Conservation (phyloP, 2,888 invertebrate species). For the Machimus atricapillus region DNA sequence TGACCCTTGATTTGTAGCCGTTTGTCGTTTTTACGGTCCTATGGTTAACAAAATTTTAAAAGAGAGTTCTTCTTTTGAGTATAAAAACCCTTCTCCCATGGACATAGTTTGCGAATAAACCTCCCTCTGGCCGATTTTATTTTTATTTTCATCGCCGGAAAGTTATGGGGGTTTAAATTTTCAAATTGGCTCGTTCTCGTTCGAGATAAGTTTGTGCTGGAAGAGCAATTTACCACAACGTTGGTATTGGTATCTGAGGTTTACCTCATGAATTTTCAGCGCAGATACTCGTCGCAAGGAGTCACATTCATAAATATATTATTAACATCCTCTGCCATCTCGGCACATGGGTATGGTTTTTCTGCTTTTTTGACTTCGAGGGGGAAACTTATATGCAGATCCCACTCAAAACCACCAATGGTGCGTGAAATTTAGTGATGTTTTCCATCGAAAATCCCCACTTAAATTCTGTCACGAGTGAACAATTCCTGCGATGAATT, state of each 20-base stretch:
- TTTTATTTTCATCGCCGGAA: neutral
- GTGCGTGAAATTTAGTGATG: neutral
- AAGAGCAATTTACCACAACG: neutral
- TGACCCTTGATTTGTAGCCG: neutral
- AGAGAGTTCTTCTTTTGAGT: neutral
- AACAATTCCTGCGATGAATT: neutral
- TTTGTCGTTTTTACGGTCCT: neutral
- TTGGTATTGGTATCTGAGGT: neutral
- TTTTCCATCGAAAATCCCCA: neutral
- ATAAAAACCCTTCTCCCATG: neutral
- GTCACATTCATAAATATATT: neutral
- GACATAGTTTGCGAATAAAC: neutral
- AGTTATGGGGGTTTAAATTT: neutral
- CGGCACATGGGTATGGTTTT: neutral
- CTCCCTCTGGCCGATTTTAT: neutral
- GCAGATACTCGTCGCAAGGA: neutral
- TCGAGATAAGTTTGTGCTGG: neutral
- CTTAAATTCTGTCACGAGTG: neutral
- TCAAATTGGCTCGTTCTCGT: neutral
- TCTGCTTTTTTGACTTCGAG: neutral
- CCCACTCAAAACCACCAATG: neutral
- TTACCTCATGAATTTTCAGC: neutral
- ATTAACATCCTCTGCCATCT: neutral
- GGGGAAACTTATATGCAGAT: neutral
- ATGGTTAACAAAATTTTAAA: neutral